These are phyloP conservation scores for Chaenogobius annularis DNA, from an alignment of 2,113 vertebrate genomes.

Conservation along the genomic window DNA sequence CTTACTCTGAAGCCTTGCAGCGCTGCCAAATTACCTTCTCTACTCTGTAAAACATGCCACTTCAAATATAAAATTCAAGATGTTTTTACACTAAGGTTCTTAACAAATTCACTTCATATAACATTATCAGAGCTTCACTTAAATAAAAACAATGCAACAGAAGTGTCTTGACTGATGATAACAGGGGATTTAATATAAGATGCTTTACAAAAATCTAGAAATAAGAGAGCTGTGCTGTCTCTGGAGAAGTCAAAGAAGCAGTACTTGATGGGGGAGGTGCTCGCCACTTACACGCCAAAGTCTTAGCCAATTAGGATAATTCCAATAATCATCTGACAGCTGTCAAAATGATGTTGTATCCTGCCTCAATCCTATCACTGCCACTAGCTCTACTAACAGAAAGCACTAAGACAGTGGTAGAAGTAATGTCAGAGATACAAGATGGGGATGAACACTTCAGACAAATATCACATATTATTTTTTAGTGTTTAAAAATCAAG, in stretches of 20 bases:
- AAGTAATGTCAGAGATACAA: slow-evolving; percentile 26
- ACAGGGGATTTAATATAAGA: neutral
- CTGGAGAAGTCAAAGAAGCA: slow-evolving; percentile 17
- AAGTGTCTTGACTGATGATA: neutral
- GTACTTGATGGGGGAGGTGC: slow-evolving; percentile 29
- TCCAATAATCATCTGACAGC: slow-evolving; percentile 60
- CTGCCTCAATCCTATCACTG: slow-evolving; percentile 41
- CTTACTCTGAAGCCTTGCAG: neutral
- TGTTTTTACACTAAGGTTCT: neutral
- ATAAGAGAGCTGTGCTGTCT: slow-evolving; percentile 33
- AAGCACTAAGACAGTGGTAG: slow-evolving; percentile 8
- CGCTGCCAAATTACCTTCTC: neutral
- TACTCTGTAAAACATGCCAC: neutral
- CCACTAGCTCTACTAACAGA: slow-evolving; percentile 36
- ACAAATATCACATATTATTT: neutral
- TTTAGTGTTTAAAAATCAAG: neutral
- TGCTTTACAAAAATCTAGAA: slow-evolving; percentile 16
- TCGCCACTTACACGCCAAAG: slow-evolving; percentile 59
- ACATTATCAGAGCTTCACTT: neutral
- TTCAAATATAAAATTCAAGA: neutral
- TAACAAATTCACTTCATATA: neutral
- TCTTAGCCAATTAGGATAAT: slow-evolving; percentile 69
- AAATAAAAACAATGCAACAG: neutral
- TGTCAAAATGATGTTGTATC: slow-evolving; percentile 59
- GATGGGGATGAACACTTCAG: neutral